Conservation (phyloP, 1,140 invertebrate species). For the Diabrotica virgifera region DNA sequence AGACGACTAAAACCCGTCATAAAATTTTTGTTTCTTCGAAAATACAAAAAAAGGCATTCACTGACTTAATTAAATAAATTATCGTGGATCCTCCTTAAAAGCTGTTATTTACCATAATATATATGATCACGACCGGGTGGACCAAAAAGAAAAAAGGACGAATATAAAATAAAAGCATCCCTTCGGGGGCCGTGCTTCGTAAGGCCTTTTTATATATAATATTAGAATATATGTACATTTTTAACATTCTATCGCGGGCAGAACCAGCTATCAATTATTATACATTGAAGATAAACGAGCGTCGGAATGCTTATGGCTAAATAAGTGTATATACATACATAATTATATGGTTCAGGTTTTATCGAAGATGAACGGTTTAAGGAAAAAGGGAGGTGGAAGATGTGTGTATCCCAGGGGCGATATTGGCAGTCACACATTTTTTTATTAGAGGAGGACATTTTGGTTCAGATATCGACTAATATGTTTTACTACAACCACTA, state of each 20-base stretch:
- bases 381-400: conserved; percentile 28
- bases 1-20: neutral
- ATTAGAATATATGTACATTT: conserved; percentile 47
- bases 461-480: too few relatives aligned
- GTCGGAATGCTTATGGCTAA: conserved; percentile 50
- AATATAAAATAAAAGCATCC: conserved; percentile 1
- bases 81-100: conserved; percentile 24
- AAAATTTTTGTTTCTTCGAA: neutral
- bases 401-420: conserved; percentile 28
- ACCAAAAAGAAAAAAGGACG: conserved; percentile 24
- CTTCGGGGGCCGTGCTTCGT: conserved; percentile 23
- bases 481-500: too few relatives aligned
- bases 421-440: conserved; percentile 42
- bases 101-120: conserved; percentile 40
- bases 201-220: conserved; percentile 34
- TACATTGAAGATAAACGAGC: conserved; percentile 49
- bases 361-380: conserved; percentile 39
- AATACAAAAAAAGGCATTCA: conserved; percentile 11
- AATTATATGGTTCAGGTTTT: conserved; percentile 49
- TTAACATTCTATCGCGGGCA: conserved; percentile 48
- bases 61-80: conserved; percentile 22
- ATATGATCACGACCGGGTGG: conserved; percentile 35
- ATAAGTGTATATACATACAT: conserved; percentile 49
- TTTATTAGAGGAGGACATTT: neutral
- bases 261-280: conserved; percentile 50